Conservation (phyloP, 2,797 vertebrate genomes). For the Halcyon chelicuti region DNA sequence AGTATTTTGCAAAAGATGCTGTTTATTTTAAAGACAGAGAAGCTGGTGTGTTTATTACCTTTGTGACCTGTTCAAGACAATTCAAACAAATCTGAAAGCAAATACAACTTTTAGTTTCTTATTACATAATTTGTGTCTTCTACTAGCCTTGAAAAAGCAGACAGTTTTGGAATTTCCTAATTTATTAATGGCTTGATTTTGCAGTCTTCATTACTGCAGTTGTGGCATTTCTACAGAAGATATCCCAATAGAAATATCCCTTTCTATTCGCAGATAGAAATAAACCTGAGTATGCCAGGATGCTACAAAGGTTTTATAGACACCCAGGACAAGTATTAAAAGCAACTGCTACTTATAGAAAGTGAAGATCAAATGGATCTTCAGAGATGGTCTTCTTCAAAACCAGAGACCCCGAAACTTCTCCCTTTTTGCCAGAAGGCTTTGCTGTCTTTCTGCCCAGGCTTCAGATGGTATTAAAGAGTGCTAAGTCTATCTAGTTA, state of each 20-base stretch:
- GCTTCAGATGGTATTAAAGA: not conserved
- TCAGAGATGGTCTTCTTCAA: not conserved
- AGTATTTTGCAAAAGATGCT: not conserved
- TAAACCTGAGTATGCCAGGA: not conserved
- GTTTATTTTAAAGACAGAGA: not conserved
- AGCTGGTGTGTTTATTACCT: accelerated
- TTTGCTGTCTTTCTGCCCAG: not conserved
- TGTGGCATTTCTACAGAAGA: not conserved
- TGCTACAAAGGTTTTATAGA: not conserved
- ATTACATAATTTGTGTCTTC: not conserved
- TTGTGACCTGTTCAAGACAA: not conserved
- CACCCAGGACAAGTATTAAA: not conserved
- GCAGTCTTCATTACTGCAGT: not conserved
- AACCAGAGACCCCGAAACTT: not conserved
- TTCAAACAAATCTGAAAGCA: not conserved
- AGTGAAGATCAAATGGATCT: not conserved
- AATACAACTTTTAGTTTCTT: not conserved
- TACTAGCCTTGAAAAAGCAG: not conserved
- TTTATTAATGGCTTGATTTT: not conserved
- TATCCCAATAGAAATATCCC: not conserved
- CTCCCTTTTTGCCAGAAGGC: not conserved
- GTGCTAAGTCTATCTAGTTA: not conserved
- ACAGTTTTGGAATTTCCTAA: not conserved
- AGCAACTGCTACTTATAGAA: not conserved
- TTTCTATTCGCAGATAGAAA: not conserved